Evolutionary conservation across 2,113 vertebrate species (phyloP), one percentile per base, ranked within the genome.

Genomic region (Labrus mixtus): DNA sequence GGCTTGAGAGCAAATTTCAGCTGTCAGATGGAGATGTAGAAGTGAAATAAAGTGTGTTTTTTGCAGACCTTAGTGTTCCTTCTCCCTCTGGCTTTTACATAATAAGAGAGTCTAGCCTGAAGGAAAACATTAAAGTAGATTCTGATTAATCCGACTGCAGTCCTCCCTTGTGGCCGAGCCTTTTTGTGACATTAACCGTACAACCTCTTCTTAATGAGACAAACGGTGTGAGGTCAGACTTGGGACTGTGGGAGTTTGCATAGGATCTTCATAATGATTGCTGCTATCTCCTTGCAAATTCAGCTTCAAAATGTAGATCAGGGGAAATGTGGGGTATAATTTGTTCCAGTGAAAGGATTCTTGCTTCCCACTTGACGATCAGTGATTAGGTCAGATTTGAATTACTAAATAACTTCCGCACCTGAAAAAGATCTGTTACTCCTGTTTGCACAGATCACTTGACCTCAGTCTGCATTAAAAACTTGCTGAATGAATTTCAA

Each of bases 61-160:
- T 23, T 62, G 48, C 53, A 58, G 61, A 65, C 25, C 4, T 16
- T 15, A 23, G 59, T 23, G 15, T 48, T 68, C 68, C 53, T 65
- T 33, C n/a, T 46, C 12, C 6, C 12, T 43, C 68, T 6, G 8
- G 63, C 53, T 58, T 20, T 43, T 29, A 51, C 22, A 79, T 37
- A 1, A 46, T 53, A 53, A 79, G 20, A 70, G 76, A 66, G 73
- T 56, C 6, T 61, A 48, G 55, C 80, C 51, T 64, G 0, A 37
- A 81, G 60, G 51, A 83, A 82, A 73, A 65, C 45, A 74, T 79
- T 68, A 53, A 69, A 81, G 22, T 59, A 66, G 41, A 77, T 59
- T 58, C 37, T 63, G 83, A 82, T 78, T 46, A 68, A 75, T 48
- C 29, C 2, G 3, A 66, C 19, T 29, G 16, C 0, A 71, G 65